Evolutionary conservation across 2,113 vertebrate species (phyloP).

Genomic region (Alaudala cheleensis): DNA sequence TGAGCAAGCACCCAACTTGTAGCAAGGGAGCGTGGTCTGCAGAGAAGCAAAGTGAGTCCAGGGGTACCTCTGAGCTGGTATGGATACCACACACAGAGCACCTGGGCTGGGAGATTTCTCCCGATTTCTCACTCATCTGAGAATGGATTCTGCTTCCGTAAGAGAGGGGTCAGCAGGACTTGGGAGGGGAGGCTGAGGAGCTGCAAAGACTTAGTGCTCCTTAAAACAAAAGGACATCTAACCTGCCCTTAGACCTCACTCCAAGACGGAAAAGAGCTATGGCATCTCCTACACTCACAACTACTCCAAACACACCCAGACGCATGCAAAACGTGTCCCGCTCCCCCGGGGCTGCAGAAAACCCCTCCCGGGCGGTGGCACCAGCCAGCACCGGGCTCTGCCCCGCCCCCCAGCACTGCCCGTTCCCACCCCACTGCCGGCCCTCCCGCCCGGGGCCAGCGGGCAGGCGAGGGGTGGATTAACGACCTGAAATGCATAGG

Average conservation of each 20-base stretch:
- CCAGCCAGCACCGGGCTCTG: neutral
- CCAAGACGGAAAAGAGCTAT: constrained; percentile 30
- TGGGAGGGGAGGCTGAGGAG: neutral
- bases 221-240: constrained; percentile 54
- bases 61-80: neutral
- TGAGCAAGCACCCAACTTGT: neutral
- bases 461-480: neutral
- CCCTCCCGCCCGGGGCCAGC: neutral
- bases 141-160: neutral
- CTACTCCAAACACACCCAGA: constrained; percentile 52
- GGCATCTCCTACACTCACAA: constrained; percentile 57
- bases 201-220: constrained; percentile 27
- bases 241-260: constrained; percentile 47
- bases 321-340: constrained; percentile 25
- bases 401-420: constrained; percentile 37
- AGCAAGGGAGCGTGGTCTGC: neutral
- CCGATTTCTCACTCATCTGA: neutral
- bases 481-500: constrained; percentile 50
- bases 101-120: neutral
- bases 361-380: fast-evolving
- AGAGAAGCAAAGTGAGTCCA: neutral
- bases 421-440: neutral
- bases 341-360: neutral
- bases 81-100: neutral
- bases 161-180: neutral